Percentiles rank a stretch among this genome's conserved stretches.
Conservation (phyloP, 2,888 invertebrate species). For the Ennomos quercinarius region DNA sequence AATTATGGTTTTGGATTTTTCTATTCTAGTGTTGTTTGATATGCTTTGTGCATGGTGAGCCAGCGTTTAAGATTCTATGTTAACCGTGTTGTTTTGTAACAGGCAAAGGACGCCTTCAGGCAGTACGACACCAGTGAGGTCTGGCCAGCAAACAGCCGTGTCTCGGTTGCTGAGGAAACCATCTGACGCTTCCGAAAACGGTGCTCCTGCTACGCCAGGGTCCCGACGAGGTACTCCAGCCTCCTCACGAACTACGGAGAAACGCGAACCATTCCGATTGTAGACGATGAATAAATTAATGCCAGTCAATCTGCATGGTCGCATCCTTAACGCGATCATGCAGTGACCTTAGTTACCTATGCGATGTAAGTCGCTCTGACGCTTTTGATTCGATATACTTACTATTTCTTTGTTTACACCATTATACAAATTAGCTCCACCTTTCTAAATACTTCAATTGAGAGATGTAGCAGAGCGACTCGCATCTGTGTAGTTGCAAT, state of each 20-base stretch:
- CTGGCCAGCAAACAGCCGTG: slow-evolving; percentile 87
- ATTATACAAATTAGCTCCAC: slow-evolving; percentile 42
- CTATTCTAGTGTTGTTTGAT: slow-evolving; percentile 36
- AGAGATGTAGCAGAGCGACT: slow-evolving; percentile 53
- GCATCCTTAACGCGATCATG: slow-evolving; percentile 27
- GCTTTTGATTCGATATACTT: slow-evolving; percentile 39
- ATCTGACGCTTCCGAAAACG: slow-evolving; percentile 89
- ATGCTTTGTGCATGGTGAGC: slow-evolving; percentile 46
- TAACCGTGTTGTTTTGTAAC: slow-evolving; percentile 42
- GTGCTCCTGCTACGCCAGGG: slow-evolving; percentile 78
- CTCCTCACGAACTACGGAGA: slow-evolving; percentile 77
- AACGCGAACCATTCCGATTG: slow-evolving; percentile 91
- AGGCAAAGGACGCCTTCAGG: slow-evolving; percentile 92
- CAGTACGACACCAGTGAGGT: slow-evolving; percentile 89
- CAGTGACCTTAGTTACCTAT: slow-evolving; percentile 43
- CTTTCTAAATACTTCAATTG: slow-evolving; percentile 37
- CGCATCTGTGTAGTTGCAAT: slow-evolving; percentile 51
- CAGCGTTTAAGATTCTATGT: slow-evolving; percentile 19
- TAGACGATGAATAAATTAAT: slow-evolving; percentile 69
- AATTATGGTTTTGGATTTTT: slow-evolving; percentile 41
- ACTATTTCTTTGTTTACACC: slow-evolving; percentile 37
- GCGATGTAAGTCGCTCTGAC: slow-evolving; percentile 62
- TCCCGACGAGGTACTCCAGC: slow-evolving; percentile 74
- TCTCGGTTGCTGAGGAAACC: slow-evolving; percentile 87
- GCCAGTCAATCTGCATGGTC: slow-evolving; percentile 29